A percentile compares a stretch with the other conserved stretches of the same genome.
These are phyloP conservation scores for Urechis unicinctus DNA, from an alignment of 2,888 invertebrate species.

Conservation along the genomic window DNA sequence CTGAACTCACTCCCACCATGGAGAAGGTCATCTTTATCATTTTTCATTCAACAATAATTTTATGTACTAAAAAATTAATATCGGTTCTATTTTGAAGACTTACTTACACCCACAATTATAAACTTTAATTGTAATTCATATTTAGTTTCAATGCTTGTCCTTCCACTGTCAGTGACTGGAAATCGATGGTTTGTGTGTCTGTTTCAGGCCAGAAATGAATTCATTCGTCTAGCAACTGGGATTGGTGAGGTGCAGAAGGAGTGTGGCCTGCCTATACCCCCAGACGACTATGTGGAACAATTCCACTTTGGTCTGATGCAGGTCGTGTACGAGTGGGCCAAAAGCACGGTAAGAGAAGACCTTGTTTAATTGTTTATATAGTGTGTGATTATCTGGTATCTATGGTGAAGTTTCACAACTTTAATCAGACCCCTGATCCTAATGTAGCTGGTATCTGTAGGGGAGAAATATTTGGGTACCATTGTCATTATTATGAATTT, in stretches of 20 bases:
- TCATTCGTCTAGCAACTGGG: conserved; percentile 64
- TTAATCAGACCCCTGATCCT: too few relatives aligned
- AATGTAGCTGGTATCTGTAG: too few relatives aligned
- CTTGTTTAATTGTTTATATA: background rate
- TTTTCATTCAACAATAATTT: too few relatives aligned
- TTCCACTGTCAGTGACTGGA: background rate
- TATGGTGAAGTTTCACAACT: too few relatives aligned
- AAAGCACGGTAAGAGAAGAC: conserved; percentile 65
- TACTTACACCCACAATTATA: too few relatives aligned
- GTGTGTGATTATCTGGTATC: too few relatives aligned
- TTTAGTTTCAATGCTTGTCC: too few relatives aligned
- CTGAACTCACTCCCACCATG: conserved; percentile 59
- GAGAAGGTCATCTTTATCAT: conserved; percentile 51
- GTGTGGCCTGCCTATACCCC: conserved; percentile 56
- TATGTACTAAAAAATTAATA: too few relatives aligned
- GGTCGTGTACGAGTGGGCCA: conserved; percentile 95
- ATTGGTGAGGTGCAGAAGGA: conserved; percentile 64
- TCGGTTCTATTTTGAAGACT: too few relatives aligned
- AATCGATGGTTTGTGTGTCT: background rate
- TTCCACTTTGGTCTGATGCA: conserved; percentile 86
- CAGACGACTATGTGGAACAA: conserved; percentile 58
- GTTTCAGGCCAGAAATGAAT: conserved; percentile 63
- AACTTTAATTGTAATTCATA: too few relatives aligned
- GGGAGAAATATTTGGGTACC: too few relatives aligned
- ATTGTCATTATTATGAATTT: too few relatives aligned